phyloP scores from a whole-genome alignment of 2,888 invertebrate species.

The Epinotia brunnichana region DNA sequence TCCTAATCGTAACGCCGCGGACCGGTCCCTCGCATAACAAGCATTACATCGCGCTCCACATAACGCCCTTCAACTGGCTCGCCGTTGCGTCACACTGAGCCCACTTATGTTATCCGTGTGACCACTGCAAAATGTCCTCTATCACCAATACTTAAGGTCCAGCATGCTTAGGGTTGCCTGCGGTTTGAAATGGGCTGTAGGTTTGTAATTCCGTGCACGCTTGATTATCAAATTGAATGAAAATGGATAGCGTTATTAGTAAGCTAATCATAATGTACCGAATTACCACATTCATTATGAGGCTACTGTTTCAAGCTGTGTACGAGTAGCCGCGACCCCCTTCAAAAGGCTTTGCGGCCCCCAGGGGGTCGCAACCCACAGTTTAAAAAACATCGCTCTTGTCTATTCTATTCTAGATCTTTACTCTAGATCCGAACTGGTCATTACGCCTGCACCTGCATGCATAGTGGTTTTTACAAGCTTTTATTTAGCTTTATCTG shows the following conservation, averaged over 20 bases:
- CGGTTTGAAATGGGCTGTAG: constrained; percentile 7
- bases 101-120: background rate
- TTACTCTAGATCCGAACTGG: no score
- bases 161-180: background rate
- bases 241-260: constrained; percentile 2
- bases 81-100: constrained; percentile 20
- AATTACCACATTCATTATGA: background rate
- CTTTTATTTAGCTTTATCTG: no score
- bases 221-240: constrained; percentile 25
- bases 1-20: constrained; percentile 10
- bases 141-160: constrained; percentile 1
- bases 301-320: background rate
- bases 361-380: no score
- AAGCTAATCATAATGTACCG: background rate
- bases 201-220: constrained; percentile 27
- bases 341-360: no score
- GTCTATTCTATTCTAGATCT: no score
- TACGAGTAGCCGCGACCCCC: no score
- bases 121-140: constrained; percentile 1
- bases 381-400: no score
- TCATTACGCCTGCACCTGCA: no score
- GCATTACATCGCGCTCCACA: constrained; percentile 35
- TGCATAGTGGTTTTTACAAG: no score
- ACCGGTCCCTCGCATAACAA: constrained; percentile 28
- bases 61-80: constrained; percentile 40